Conservation (phyloP, 2,888 invertebrate species). For the Heliconius erato region DNA sequence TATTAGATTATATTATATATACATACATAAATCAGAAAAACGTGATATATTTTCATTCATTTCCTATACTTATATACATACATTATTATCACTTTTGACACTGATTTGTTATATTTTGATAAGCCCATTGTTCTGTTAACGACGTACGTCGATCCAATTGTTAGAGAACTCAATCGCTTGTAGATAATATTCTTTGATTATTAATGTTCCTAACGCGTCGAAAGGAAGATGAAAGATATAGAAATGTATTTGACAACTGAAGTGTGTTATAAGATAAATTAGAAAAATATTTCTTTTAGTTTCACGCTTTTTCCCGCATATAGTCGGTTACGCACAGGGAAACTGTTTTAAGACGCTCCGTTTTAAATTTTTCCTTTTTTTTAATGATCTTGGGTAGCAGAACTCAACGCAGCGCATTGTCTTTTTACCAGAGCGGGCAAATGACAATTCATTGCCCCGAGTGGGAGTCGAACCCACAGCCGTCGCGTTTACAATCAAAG, state of each 20-base stretch:
- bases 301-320: too few species aligned
- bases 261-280: constrained; percentile 1
- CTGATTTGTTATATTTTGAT: constrained; percentile 37
- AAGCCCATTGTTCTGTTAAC: constrained; percentile 30
- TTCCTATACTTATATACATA: too few species aligned
- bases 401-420: background rate
- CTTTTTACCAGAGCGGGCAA: background rate
- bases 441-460: too few species aligned
- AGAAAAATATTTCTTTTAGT: background rate
- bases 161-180: constrained; percentile 11
- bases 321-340: too few species aligned
- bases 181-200: constrained; percentile 21
- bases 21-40: too few species aligned
- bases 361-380: too few species aligned
- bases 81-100: constrained; percentile 21
- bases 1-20: too few species aligned
- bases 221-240: background rate
- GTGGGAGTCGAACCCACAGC: background rate
- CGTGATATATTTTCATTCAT: too few species aligned
- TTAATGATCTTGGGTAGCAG: background rate
- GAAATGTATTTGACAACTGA: background rate
- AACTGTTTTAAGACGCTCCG: too few species aligned
- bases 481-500: background rate
- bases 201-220: constrained; percentile 10
- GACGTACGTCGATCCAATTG: constrained; percentile 29